Conservation (phyloP, 2,888 invertebrate genomes). For the Calliopum simillimum region DNA sequence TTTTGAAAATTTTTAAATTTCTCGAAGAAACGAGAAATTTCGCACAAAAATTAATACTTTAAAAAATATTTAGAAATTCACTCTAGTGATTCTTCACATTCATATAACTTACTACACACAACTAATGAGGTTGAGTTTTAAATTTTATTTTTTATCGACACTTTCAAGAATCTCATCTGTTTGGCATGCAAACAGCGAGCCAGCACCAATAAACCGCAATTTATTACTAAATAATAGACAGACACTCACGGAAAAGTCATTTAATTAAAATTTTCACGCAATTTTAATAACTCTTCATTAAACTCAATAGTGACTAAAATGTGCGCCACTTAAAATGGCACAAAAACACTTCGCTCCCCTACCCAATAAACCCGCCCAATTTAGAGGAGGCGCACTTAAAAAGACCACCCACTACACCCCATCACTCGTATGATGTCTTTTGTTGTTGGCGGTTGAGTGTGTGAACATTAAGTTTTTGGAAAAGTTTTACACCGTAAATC, state of each 20-base stretch:
- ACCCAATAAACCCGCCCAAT: not conserved
- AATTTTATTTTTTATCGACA: too few species aligned
- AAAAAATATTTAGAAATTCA: too few species aligned
- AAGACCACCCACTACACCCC: not conserved
- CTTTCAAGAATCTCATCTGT: too few species aligned
- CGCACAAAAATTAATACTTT: too few species aligned
- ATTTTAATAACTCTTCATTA: conserved; percentile 35
- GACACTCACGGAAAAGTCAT: conserved; percentile 17
- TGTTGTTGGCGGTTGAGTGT: not conserved
- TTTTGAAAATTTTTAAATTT: too few species aligned
- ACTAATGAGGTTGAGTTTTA: too few species aligned
- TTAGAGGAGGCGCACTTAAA: too few species aligned
- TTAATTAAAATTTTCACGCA: conserved; percentile 34
- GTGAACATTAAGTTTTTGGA: conserved; percentile 2
- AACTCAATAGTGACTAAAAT: conserved; percentile 21
- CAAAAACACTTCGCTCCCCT: not conserved
- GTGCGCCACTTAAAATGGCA: not conserved
- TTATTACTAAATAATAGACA: conserved; percentile 30
- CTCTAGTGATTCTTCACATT: too few species aligned
- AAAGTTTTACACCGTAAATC: conserved; percentile 1
- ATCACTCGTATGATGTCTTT: not conserved
- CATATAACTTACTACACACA: too few species aligned
- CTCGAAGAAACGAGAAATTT: too few species aligned
- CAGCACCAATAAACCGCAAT: not conserved
- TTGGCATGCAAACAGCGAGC: too few species aligned